These are phyloP conservation scores for Spheniscus humboldti DNA, from an alignment of 2,797 vertebrate genomes.

Conservation along the genomic window DNA sequence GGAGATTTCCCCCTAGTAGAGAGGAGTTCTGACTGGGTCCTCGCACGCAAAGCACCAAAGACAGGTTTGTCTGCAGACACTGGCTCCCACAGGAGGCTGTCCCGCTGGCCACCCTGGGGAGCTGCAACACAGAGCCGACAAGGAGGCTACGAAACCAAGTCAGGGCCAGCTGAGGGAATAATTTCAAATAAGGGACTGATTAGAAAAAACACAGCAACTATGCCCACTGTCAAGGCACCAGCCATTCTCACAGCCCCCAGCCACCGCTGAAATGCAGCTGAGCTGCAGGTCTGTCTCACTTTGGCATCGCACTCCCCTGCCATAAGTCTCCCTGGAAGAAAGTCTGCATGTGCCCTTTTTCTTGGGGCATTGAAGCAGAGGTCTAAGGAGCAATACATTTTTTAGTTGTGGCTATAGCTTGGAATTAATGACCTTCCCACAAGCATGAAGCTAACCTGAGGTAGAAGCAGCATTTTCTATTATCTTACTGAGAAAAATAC, in stretches of 20 bases:
- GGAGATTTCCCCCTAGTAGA: neutral
- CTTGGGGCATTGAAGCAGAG: neutral
- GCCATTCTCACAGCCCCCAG: neutral
- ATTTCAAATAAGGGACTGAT: neutral
- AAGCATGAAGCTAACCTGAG: neutral
- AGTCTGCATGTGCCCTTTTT: neutral
- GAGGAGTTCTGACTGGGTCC: neutral
- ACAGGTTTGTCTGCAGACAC: neutral
- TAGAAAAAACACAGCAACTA: neutral
- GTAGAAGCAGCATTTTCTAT: neutral
- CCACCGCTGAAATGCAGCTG: neutral
- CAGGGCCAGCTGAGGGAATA: neutral
- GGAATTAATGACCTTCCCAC: constrained; percentile 30
- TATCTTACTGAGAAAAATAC: neutral
- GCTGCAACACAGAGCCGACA: neutral
- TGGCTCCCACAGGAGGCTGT: neutral
- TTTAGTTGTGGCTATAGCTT: constrained; percentile 4
- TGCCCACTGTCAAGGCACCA: neutral
- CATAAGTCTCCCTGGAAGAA: neutral
- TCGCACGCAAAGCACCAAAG: neutral
- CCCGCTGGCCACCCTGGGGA: neutral
- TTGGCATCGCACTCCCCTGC: neutral
- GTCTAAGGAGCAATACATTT: constrained; percentile 8
- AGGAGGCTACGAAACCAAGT: neutral
- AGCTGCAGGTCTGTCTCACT: neutral